phyloP scores from a whole-genome alignment of 2,888 invertebrate genomes.

The Andricus curvator region DNA sequence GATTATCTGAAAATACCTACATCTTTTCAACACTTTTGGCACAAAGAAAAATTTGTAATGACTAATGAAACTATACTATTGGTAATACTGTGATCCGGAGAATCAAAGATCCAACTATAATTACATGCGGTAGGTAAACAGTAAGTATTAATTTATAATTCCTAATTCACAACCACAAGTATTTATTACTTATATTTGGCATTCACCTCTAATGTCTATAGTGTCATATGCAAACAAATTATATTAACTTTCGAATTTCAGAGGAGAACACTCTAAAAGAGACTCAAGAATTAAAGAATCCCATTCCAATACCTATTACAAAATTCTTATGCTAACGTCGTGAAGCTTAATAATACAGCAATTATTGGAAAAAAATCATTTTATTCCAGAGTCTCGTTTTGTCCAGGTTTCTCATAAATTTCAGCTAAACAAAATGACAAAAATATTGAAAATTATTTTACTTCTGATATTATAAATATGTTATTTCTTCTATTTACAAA shows the following conservation, averaged over 20 bases:
- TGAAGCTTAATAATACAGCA: neutral
- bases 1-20: too few species aligned
- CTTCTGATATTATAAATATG: neutral
- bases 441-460: neutral
- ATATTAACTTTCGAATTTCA: too few species aligned
- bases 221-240: too few species aligned
- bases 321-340: neutral
- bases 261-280: too few species aligned
- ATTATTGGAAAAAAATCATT: too few species aligned
- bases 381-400: too few species aligned
- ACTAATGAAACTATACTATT: neutral
- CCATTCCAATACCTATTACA: too few species aligned
- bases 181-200: slow-evolving; percentile 26
- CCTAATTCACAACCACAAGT: slow-evolving; percentile 36
- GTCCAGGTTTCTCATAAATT: too few species aligned
- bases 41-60: neutral
- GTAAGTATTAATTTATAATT: neutral
- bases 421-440: neutral
- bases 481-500: neutral
- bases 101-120: neutral
- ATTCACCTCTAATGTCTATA: slow-evolving; percentile 1
- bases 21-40: too few species aligned
- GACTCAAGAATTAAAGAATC: too few species aligned
- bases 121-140: neutral
- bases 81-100: neutral